Evolutionary conservation across 1,140 invertebrate genomes (phyloP).

Genomic region (Riptortus pedestris): DNA sequence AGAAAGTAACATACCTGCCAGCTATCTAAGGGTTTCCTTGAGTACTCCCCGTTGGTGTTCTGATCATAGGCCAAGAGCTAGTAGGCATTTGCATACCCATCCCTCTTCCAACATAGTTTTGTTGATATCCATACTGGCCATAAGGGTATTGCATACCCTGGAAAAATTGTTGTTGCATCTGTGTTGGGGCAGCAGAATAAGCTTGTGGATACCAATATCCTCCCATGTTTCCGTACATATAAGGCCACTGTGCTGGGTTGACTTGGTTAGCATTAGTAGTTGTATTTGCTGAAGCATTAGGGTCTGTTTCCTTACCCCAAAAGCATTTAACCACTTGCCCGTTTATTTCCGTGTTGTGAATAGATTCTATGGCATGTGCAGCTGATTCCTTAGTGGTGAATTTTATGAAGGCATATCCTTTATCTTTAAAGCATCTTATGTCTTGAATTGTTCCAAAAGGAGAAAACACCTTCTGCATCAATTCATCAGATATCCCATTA

Average conservation of each 20-base stretch:
- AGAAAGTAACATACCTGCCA: too few relatives aligned
- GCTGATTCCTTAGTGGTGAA: constrained; percentile 96
- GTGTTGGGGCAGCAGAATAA: constrained; percentile 12
- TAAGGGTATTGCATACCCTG: constrained; percentile 17
- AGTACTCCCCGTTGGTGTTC: constrained; percentile 41
- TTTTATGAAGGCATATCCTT: constrained; percentile 98
- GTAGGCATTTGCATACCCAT: constrained; percentile 16
- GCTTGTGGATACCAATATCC: constrained; percentile 23
- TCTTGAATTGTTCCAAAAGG: constrained; percentile 93
- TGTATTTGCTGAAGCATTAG: constrained; percentile 5
- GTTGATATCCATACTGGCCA: constrained; percentile 18
- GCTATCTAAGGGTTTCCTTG: constrained; percentile 4
- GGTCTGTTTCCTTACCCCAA: constrained; percentile 83
- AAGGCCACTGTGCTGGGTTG: constrained; percentile 16
- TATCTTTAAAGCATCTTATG: constrained; percentile 96
- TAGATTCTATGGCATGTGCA: constrained; percentile 89
- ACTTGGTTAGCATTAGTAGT: constrained; percentile 16
- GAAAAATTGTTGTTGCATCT: constrained; percentile 20
- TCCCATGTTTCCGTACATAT: constrained; percentile 26
- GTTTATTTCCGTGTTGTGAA: constrained; percentile 93
- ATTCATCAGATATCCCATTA: constrained; percentile 85
- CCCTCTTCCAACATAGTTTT: constrained; percentile 20
- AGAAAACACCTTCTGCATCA: constrained; percentile 91
- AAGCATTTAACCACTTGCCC: constrained; percentile 96
- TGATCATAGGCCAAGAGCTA: constrained; percentile 36